Evolutionary conservation across 1,140 invertebrate genomes (phyloP).

Genomic region (Andricus grossulariae): DNA sequence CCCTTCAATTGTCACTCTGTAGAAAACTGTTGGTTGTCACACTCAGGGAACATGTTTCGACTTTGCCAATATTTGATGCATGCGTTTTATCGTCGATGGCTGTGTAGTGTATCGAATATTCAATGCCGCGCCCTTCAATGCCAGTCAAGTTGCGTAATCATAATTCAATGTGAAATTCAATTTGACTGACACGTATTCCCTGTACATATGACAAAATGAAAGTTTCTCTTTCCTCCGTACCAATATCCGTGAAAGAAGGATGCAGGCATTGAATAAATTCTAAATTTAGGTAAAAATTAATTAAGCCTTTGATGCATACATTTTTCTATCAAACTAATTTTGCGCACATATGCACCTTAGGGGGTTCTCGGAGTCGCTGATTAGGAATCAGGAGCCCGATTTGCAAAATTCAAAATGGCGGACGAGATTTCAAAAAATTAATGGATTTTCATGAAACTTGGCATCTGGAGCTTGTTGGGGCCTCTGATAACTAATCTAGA

Average conservation of each 20-base stretch:
- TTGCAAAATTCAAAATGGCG: no score
- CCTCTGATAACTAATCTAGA: no score
- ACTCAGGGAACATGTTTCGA: background rate
- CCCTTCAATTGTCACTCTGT: background rate
- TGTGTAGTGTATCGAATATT: slow-evolving; percentile 15
- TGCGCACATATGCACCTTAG: no score
- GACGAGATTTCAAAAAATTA: no score
- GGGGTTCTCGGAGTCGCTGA: no score
- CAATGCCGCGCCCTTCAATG: background rate
- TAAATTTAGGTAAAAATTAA: no score
- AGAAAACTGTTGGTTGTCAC: background rate
- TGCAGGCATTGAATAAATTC: no score
- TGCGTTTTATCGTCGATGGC: slow-evolving; percentile 1
- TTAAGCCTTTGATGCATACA: no score
- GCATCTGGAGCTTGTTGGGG: no score
- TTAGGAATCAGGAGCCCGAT: no score
- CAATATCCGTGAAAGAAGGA: background rate
- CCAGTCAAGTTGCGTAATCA: slow-evolving; percentile 11
- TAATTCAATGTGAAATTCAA: slow-evolving; percentile 30
- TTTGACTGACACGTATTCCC: background rate
- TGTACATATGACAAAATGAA: slow-evolving; percentile 2
- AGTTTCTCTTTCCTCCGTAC: background rate
- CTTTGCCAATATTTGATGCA: slow-evolving; percentile 8
- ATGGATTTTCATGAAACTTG: no score
- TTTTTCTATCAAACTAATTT: no score